phyloP scores from a whole-genome alignment of 53 echinoderm and acorn worm genomes.

The Patiria pectinifera region DNA sequence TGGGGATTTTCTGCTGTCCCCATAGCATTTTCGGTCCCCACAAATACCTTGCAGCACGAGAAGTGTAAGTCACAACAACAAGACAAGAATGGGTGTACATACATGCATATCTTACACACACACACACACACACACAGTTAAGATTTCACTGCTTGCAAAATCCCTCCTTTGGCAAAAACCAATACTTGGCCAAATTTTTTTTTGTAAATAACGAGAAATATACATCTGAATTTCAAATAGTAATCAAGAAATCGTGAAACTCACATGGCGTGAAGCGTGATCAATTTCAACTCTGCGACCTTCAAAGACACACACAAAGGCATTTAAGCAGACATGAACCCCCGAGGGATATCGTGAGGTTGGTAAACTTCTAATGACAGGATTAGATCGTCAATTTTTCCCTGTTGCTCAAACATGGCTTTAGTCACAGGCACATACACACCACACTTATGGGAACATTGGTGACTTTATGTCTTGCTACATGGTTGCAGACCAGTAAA shows the following conservation, averaged over 20 bases:
- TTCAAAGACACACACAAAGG: not conserved
- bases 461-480: not conserved
- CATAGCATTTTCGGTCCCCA: too few species aligned
- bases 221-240: not conserved
- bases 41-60: too few species aligned
- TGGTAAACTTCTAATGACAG: not conserved
- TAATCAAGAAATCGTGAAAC: slow-evolving; percentile 6
- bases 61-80: too few species aligned
- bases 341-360: not conserved
- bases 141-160: too few species aligned
- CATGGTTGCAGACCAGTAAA: not conserved
- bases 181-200: too few species aligned
- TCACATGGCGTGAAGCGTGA: not conserved
- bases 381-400: not conserved
- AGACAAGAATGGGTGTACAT: too few species aligned
- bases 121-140: too few species aligned
- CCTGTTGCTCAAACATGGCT: not conserved
- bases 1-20: too few species aligned
- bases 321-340: not conserved
- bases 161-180: not conserved
- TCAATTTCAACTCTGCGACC: not conserved
- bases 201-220: not conserved
- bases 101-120: too few species aligned
- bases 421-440: not conserved
- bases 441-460: not conserved